Conservation (phyloP, 1,140 invertebrate species). For the Armadillidium nasatum region DNA sequence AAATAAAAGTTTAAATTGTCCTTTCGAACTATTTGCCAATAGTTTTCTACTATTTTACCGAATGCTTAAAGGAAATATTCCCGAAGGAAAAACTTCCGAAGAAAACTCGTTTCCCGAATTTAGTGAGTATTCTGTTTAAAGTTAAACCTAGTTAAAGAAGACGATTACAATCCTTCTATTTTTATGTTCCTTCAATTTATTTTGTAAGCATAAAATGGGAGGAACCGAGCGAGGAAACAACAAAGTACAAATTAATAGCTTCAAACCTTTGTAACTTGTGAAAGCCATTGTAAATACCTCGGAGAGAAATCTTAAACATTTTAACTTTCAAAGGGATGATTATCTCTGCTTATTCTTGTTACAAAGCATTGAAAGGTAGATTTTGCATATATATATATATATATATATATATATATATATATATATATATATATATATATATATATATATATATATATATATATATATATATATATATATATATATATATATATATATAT, state of each 20-base stretch:
- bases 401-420: no score
- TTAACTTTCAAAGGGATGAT: no score
- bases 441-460: no score
- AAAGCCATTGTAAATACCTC: background rate
- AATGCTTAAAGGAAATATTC: constrained; percentile 13
- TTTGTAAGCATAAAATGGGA: background rate
- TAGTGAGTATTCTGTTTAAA: background rate
- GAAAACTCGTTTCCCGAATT: background rate
- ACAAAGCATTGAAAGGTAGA: no score
- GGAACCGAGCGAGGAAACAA: background rate
- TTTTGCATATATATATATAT: no score
- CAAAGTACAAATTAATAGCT: background rate
- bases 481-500: no score
- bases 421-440: no score
- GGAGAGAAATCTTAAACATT: no score
- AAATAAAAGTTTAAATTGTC: constrained; percentile 10
- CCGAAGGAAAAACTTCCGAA: background rate
- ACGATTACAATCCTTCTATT: no score
- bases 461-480: no score
- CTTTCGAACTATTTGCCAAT: background rate
- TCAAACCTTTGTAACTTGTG: background rate
- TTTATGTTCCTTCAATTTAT: background rate
- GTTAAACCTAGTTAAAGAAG: background rate
- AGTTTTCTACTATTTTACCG: constrained; percentile 8
- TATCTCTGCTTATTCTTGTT: no score